These are phyloP conservation scores for Leptopilina clavipes DNA, from an alignment of 1,140 invertebrate species.

Conservation along the genomic window DNA sequence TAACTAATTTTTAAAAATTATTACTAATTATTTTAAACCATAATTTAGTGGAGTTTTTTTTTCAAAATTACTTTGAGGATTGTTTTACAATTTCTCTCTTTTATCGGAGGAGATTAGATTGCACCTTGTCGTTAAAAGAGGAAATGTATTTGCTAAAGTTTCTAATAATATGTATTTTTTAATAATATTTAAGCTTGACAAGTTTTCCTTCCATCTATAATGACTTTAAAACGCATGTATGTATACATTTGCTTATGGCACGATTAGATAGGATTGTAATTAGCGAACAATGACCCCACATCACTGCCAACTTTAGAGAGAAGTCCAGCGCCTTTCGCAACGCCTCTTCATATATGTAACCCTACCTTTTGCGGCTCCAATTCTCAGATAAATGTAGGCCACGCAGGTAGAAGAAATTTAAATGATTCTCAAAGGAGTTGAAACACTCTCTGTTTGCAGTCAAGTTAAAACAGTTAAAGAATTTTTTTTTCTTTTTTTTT, in stretches of 20 bases:
- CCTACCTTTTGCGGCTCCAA: constrained; percentile 27
- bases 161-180: not conserved
- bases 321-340: constrained; percentile 49
- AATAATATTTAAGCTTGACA: not conserved
- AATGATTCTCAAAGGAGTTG: not conserved
- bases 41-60: no score
- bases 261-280: constrained; percentile 63
- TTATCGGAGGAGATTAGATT: no score
- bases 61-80: no score
- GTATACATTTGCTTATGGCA: constrained; percentile 46
- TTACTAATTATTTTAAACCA: no score
- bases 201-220: constrained; percentile 40
- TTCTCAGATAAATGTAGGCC: constrained; percentile 31
- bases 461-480: not conserved
- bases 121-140: no score
- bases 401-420: constrained; percentile 24
- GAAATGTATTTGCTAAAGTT: no score
- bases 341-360: constrained; percentile 35
- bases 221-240: constrained; percentile 48
- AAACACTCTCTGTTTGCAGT: not conserved
- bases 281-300: constrained; percentile 59
- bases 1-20: no score
- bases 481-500: not conserved
- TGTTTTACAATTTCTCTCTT: no score
- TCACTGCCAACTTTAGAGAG: constrained; percentile 32